Conservation (phyloP, 2,797 vertebrate species). For the Cephalopachus bancanus region DNA sequence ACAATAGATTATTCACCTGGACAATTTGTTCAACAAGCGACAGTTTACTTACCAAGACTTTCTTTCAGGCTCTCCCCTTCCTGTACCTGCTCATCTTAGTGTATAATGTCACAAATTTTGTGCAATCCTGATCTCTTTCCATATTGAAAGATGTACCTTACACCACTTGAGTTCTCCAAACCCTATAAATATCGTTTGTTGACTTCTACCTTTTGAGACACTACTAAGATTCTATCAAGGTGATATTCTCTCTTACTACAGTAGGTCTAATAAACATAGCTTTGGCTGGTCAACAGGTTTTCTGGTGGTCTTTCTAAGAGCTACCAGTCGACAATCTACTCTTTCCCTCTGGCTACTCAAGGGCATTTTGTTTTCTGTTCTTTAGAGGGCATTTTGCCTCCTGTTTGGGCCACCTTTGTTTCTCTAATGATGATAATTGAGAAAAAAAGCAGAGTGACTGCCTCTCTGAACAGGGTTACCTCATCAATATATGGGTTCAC, state of each 20-base stretch:
- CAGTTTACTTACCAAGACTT: background rate
- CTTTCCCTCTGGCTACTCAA: background rate
- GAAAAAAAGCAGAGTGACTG: background rate
- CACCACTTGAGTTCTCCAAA: background rate
- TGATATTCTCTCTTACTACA: background rate
- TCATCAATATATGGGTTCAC: background rate
- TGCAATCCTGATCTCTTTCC: background rate
- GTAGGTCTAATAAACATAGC: background rate
- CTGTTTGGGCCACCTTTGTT: background rate
- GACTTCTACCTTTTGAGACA: background rate
- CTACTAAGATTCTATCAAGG: background rate
- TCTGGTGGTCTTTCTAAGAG: slow-evolving; percentile 1
- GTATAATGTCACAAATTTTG: background rate
- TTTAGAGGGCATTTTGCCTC: background rate
- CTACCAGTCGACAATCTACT: background rate
- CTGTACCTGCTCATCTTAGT: background rate
- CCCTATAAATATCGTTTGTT: background rate
- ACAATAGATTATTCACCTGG: background rate
- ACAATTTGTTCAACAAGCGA: background rate
- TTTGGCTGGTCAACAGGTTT: background rate
- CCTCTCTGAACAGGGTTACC: background rate
- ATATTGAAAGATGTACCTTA: background rate
- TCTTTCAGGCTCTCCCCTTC: background rate
- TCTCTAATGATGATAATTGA: background rate
- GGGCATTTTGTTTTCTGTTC: background rate